Base-by-base conservation (phyloP, 2,113 vertebrate genomes). In the Cottus gobio region DNA sequence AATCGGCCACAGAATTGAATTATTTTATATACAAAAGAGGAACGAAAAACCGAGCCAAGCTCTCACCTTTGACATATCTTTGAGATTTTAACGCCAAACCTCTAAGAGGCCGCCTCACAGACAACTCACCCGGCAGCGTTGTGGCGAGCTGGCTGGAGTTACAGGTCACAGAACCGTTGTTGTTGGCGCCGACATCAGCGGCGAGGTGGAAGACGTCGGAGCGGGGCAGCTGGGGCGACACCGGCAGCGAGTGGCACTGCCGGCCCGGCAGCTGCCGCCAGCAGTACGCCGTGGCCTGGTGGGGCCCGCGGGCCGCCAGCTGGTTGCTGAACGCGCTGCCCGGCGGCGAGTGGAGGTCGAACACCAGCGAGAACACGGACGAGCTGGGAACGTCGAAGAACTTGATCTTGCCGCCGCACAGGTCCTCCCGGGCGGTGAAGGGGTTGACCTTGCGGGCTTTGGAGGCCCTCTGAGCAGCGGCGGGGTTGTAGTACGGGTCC, bases 311-410 rank as follows among this genome's bases (percentile, higher is more conserved):
- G 24, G 89, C 89, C 1, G 90, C 3, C 1, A 80, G 31, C 90
- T 89, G 79, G 87, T 89, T 93, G 37, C 87, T 79, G 85, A 94
- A 95, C 28, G 71, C 80, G 20, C 92, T 94, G 4, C 96, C 92
- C 28, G 95, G 95, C 16, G 96, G 96, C 5, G 97, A 97, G 86
- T 96, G 95, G 58, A 99, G 90, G 90, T 99, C 97, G 72, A 99
- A 99, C 90, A 98, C 96, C 0, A 98, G 94, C 34, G 97, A 98
- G 90, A 99, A 97, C 73, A 99, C 97, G 0, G 98, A 98, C 90
- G 97, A 98, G 95, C 97, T 99, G 82, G 97, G 98, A 83, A 97
- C 94, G 85, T 99, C 98, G 79, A 94, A 98, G 84, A 99, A 98
- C 91, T 99, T 99, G 71, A 98, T 95, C 89, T 97, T 99, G 30